These are phyloP conservation scores for Lepidurus couesii DNA, from an alignment of 1,140 invertebrate species.

Conservation along the genomic window DNA sequence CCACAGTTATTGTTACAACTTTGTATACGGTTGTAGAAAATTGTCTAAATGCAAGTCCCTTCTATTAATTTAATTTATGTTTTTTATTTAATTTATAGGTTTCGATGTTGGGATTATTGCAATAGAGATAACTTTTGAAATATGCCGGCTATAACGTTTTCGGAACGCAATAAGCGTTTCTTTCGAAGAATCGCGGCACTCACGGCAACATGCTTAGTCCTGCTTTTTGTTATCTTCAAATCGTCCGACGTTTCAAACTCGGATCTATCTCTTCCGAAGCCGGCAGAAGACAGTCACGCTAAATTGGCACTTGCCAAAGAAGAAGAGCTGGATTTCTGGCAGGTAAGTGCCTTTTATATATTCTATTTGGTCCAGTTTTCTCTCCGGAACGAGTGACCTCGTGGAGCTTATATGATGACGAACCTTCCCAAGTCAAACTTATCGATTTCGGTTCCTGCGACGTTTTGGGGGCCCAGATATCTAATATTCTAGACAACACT, in stretches of 20 bases:
- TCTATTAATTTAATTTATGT: neutral
- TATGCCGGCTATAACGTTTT: conserved; percentile 32
- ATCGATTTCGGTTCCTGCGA: too few relatives aligned
- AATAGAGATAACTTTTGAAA: neutral
- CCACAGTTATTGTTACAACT: too few relatives aligned
- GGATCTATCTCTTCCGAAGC: neutral
- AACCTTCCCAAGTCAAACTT: too few relatives aligned
- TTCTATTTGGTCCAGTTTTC: neutral
- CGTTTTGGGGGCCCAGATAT: too few relatives aligned
- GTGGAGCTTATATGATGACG: too few relatives aligned
- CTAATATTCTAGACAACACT: too few relatives aligned
- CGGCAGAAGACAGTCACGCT: conserved; percentile 22
- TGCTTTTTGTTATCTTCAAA: conserved; percentile 26
- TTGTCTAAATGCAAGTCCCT: too few relatives aligned
- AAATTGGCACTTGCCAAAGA: neutral
- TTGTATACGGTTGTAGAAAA: too few relatives aligned
- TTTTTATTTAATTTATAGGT: neutral
- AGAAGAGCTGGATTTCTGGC: conserved; percentile 30
- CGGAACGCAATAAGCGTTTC: conserved; percentile 20
- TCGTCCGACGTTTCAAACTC: neutral
- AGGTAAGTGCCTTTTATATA: conserved; percentile 22
- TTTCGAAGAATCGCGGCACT: neutral
- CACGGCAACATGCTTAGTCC: conserved; percentile 11
- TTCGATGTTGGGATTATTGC: neutral
- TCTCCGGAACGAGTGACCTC: neutral